Evolutionary conservation across 2,113 vertebrate genomes (phyloP).

Genomic region (Ciconia stormi): DNA sequence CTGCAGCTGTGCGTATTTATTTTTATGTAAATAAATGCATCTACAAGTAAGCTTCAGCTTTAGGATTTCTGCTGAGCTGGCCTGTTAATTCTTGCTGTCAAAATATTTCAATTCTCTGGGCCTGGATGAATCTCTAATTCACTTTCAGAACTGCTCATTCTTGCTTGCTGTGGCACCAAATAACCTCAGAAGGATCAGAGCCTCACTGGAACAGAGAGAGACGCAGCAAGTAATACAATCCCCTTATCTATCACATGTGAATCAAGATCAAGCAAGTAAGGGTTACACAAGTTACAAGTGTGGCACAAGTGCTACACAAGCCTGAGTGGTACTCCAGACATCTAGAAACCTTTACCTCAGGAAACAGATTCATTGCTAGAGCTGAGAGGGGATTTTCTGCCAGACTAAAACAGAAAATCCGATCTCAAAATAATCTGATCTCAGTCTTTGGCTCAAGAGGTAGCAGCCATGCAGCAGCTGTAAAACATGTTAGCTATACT

Average conservation of each 20-base stretch:
- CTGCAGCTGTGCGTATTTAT: not conserved
- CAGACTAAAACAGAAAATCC: not conserved
- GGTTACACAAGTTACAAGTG: not conserved
- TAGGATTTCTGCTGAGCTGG: not conserved
- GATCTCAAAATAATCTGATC: not conserved
- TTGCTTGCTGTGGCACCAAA: not conserved
- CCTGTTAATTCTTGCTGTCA: not conserved
- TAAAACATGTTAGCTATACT: not conserved
- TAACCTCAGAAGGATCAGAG: not conserved
- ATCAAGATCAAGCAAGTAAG: not conserved
- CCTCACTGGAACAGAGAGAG: not conserved
- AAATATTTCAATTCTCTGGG: not conserved
- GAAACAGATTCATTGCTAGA: not conserved
- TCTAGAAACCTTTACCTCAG: not conserved
- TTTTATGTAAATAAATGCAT: constrained; percentile 10
- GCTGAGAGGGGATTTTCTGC: not conserved
- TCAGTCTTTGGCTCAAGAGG: not conserved
- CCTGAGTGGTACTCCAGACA: rapidly evolving
- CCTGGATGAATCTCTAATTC: not conserved
- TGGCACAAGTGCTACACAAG: not conserved
- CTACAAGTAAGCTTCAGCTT: not conserved
- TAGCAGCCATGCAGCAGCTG: not conserved
- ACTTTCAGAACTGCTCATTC: not conserved
- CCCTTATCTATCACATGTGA: not conserved
- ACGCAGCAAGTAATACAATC: not conserved